These are phyloP conservation scores for Polietes domitor DNA, from an alignment of 2,888 invertebrate species.

Conservation along the genomic window DNA sequence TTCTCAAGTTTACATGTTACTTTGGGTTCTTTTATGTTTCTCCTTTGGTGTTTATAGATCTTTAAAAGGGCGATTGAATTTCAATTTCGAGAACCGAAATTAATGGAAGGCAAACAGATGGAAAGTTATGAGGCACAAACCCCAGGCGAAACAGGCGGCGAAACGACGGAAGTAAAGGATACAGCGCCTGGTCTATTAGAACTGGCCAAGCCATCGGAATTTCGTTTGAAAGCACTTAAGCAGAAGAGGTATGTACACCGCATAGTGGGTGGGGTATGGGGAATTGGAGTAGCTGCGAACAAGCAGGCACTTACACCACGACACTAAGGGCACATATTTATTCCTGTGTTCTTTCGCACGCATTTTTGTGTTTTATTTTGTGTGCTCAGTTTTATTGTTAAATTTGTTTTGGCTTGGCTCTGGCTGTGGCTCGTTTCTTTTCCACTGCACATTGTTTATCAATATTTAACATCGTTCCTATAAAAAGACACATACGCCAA, in stretches of 20 bases:
- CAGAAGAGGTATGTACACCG: constrained; percentile 77
- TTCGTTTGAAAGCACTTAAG: constrained; percentile 79
- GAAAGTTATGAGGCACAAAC: constrained; percentile 71
- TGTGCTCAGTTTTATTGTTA: constrained; percentile 24
- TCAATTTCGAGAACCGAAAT: constrained; percentile 79
- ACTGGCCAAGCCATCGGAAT: constrained; percentile 80
- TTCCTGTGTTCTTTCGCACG: constrained; percentile 13
- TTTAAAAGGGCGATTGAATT: constrained; percentile 79
- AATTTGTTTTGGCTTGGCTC: constrained; percentile 35
- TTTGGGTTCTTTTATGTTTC: neutral
- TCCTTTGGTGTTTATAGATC: constrained; percentile 71
- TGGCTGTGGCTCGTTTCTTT: constrained; percentile 23
- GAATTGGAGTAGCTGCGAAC: neutral
- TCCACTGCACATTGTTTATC: constrained; percentile 42
- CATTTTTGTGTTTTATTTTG: constrained; percentile 24
- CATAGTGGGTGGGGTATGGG: neutral
- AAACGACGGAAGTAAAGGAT: constrained; percentile 73
- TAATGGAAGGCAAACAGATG: constrained; percentile 73
- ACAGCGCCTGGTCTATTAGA: constrained; percentile 77
- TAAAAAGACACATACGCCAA: neutral
- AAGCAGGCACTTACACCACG: neutral
- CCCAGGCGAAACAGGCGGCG: constrained; percentile 67
- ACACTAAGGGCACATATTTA: neutral
- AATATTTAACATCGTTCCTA: constrained; percentile 48
- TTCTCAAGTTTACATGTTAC: constrained; percentile 29